Base-by-base conservation (phyloP, 2,797 vertebrate genomes). In the Craterocephalus amniculus region DNA sequence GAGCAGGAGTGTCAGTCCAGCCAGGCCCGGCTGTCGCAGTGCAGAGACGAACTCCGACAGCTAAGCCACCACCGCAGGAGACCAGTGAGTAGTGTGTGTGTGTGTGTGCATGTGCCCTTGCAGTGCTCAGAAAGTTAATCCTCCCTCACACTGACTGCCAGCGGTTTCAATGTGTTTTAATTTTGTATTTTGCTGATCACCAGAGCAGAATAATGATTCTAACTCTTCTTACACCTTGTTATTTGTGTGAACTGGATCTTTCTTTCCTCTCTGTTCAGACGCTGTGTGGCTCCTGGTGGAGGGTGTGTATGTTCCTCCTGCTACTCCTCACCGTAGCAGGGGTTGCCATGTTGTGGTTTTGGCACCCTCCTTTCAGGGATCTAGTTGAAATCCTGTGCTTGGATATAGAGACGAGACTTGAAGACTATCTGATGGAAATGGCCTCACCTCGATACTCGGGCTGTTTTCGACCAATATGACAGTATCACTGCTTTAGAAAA, bases 1-100 rank as follows among this genome's bases (percentile, higher is more conserved):
- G 93, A 95, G 45, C 92, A 95, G 49, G 96, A 97, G 87, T 96
- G 95, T 80, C 92, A 87, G 76, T 93, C 92, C 82, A 96, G 94
- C 88, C 94, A 96, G 89, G 86, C 38, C 61, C 93, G 95, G 58
- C 91, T 97, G 92, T 92, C 91, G 58, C 95, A 95, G 87, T 96
- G 95, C 87, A 93, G 94, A n/a, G 93, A 96, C 0, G 95, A 97
- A 74, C 92, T 97, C 58, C 94, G 93, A 61, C 91, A 84, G 72
- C 85, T 87, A 72, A 94, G 87, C 67, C 87, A 87, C 52, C 89
- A 74, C 55, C 82, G 61, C 70, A 87, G 66, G 88, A 89, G 59
- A 68, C 67, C 67, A 73, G 91, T 91, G 60, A 91, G 87, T 59
- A 31, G 60, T 67, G 38, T 18, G 16, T 43, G 38, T 43, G 38